Conservation (phyloP, 2,113 vertebrate genomes). For the Xenopus borealis region DNA sequence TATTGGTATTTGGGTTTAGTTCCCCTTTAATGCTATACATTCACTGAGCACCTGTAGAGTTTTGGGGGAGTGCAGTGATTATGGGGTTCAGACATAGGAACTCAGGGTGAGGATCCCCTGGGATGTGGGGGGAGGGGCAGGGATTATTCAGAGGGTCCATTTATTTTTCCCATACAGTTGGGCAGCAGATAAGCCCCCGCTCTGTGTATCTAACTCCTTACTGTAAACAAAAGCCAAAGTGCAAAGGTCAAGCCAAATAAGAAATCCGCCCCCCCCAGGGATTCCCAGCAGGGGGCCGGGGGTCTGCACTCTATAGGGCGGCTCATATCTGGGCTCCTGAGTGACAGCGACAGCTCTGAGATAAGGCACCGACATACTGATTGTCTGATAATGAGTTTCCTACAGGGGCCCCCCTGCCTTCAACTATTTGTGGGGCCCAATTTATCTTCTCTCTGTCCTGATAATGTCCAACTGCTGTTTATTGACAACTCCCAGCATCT, state of each 20-base stretch:
- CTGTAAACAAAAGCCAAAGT: constrained; percentile 10
- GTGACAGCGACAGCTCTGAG: neutral
- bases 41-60: no score
- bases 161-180: neutral
- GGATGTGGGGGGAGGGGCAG: neutral
- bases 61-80: no score
- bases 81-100: no score
- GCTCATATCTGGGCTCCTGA: neutral
- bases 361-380: neutral
- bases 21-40: no score
- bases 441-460: no score
- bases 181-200: neutral
- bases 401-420: no score
- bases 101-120: no score
- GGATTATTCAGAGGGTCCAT: neutral
- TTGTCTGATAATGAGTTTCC: no score
- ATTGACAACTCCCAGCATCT: no score
- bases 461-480: no score
- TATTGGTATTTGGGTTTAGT: no score
- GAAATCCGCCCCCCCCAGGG: neutral
- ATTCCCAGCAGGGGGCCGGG: neutral
- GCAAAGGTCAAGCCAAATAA: constrained; percentile 3
- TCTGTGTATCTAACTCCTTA: neutral
- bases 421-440: no score
- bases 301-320: neutral